A percentile compares a stretch with the other conserved stretches of the same genome.
Evolutionary conservation across 92 coral and sea anemone species (phyloP).

Genomic region (Porites rus): DNA sequence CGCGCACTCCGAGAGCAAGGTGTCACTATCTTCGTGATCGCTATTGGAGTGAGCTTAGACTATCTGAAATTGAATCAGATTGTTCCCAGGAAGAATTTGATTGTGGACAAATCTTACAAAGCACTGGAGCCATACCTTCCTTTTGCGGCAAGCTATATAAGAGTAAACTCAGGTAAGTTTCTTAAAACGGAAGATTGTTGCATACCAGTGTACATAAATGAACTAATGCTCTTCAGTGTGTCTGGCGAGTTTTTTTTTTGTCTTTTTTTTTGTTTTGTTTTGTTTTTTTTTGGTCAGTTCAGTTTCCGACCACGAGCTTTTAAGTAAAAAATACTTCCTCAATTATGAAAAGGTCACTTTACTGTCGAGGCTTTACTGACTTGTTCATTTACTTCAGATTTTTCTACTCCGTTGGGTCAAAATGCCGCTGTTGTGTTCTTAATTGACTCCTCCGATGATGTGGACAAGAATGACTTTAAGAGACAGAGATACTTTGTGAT

Average conservation of each 20-base stretch:
- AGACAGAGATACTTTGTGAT: slow-evolving; percentile 76
- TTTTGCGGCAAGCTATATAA: slow-evolving; percentile 75
- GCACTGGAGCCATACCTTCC: slow-evolving; percentile 64
- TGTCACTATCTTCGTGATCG: slow-evolving; percentile 75
- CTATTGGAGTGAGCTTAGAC: slow-evolving; percentile 65
- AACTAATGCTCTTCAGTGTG: too few species aligned
- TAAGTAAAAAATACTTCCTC: too few species aligned
- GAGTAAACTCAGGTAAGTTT: slow-evolving; percentile 70
- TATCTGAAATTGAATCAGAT: slow-evolving; percentile 36
- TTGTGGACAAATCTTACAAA: slow-evolving; percentile 61
- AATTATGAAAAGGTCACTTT: too few species aligned
- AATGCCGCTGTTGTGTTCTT: slow-evolving; percentile 79
- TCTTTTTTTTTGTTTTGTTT: too few species aligned
- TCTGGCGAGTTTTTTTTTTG: too few species aligned
- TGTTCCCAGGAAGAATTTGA: slow-evolving; percentile 56
- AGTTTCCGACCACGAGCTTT: too few species aligned
- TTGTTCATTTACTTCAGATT: slow-evolving; percentile 38
- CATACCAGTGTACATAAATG: too few species aligned
- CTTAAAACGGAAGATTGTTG: too few species aligned
- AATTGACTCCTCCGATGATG: slow-evolving; percentile 74
- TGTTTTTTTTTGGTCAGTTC: too few species aligned
- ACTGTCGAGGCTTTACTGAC: not conserved
- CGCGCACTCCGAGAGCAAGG: slow-evolving; percentile 72
- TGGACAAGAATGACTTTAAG: slow-evolving; percentile 67
- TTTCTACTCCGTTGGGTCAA: slow-evolving; percentile 65